Evolutionary conservation across 2,888 invertebrate genomes (phyloP).

Genomic region (Trichacis sp.): DNA sequence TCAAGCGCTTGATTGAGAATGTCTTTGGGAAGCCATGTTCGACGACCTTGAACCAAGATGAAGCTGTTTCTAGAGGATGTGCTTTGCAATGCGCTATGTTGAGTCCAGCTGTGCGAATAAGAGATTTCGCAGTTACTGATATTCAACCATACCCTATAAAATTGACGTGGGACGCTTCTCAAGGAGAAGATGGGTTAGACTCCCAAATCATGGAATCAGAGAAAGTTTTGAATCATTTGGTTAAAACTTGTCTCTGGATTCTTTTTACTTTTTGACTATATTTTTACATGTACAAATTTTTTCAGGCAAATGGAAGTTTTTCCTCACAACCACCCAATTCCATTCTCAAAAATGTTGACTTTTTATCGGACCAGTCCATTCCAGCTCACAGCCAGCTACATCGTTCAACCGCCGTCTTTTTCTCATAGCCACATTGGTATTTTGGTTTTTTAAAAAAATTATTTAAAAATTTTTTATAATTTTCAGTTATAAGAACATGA

Average conservation of each 20-base stretch:
- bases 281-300: too few relatives aligned
- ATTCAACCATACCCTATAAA: constrained; percentile 91
- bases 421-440: constrained; percentile 84
- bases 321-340: constrained; percentile 88
- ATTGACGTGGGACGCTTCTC: constrained; percentile 81
- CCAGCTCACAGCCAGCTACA: constrained; percentile 86
- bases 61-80: constrained; percentile 96
- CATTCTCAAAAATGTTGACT: constrained; percentile 94
- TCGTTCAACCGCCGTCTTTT: constrained; percentile 77
- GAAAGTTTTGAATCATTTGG: too few relatives aligned
- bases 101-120: constrained; percentile 95
- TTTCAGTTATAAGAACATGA: too few relatives aligned
- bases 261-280: too few relatives aligned
- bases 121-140: constrained; percentile 95
- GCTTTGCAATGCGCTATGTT: constrained; percentile 97
- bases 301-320: constrained; percentile 91
- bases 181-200: constrained; percentile 74
- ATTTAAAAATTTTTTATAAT: too few relatives aligned
- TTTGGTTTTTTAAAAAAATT: too few relatives aligned
- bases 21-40: constrained; percentile 88
- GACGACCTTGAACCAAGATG: constrained; percentile 98
- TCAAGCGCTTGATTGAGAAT: constrained; percentile 90
- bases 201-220: too few relatives aligned
- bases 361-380: constrained; percentile 93
- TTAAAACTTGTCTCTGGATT: too few relatives aligned